Base-by-base conservation (phyloP, 1,140 invertebrate species). In the Hylaeus volcanicus region DNA sequence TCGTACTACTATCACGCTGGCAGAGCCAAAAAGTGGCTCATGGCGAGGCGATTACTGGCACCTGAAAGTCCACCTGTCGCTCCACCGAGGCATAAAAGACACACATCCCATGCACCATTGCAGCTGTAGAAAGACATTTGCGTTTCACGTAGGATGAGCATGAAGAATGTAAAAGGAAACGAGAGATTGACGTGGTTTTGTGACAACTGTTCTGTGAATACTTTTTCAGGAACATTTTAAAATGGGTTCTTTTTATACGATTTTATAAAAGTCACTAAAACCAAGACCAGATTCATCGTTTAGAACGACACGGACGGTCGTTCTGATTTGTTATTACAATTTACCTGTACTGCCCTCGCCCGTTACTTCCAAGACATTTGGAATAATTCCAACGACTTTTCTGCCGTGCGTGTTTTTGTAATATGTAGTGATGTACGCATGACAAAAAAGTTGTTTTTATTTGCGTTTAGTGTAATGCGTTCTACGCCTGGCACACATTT, bases 61-160 rank as follows among this genome's bases (percentile, higher is more conserved):
- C 83, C 88, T 39, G 88, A 91, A 45, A 88, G 53, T 73, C 76
- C 78, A n/a, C 94, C 94, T 39, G 85, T 94, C 48, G 93, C 93
- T 61, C 94, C 94, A 15, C 94, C 94, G 15, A 89, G 94, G 81
- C 91, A 90, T 26, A 94, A 93, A 89, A 92, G 92, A 84, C 91
- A 91, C 88, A 55, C 82, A 63, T 73, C 84, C n/a, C 89, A 79
- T 70, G 82, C 84, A 15, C 90, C 89, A 69, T 55, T 92, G 81
- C 90, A 92, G 60, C 15, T 91, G 77, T 91, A 86, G 89, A 78
- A 56, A 45, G 43, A 56, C 63, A 56, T 74, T 74, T 48, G 6
- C 41, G 74, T 37, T 74, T 53, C 64, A 60, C 43, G 61, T 74
- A 66, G 61, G 61, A 60, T 51, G 71, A 41, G 15, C 9, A 51